phyloP scores from a whole-genome alignment of 2,797 vertebrate genomes.

The Mus minutoides region DNA sequence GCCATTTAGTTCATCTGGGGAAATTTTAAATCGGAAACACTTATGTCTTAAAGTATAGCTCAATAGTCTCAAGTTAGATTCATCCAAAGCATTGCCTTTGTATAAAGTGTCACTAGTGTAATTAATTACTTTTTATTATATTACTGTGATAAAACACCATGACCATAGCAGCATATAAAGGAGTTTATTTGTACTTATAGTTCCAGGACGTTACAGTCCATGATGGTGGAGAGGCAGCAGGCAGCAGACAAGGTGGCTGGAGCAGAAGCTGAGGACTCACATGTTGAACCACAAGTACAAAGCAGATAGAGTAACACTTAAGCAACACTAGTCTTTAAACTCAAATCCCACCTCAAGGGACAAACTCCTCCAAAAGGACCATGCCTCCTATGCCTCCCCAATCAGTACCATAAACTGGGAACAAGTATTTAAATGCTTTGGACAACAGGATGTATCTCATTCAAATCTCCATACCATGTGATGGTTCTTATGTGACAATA shows the following conservation, averaged over 20 bases:
- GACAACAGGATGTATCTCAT: neutral
- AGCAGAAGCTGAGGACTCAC: neutral
- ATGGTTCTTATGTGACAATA: slow-evolving; percentile 50
- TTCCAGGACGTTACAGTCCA: no score
- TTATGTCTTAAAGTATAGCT: slow-evolving; percentile 66
- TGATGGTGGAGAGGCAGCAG: neutral
- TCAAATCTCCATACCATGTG: neutral
- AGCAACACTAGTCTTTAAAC: neutral
- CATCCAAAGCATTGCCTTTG: neutral
- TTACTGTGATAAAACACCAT: neutral
- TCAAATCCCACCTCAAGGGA: neutral
- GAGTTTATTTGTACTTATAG: neutral
- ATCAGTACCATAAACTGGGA: neutral
- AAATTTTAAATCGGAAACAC: slow-evolving; percentile 72
- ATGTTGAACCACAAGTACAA: neutral
- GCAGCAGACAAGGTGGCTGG: neutral
- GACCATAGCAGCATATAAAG: neutral
- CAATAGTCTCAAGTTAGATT: slow-evolving; percentile 62
- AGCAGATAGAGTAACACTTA: no score
- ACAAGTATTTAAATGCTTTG: neutral
- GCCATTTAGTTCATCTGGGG: slow-evolving; percentile 67
- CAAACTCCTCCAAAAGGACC: neutral
- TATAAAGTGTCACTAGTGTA: slow-evolving; percentile 24
- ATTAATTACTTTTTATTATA: neutral
- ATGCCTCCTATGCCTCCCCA: neutral